These are phyloP conservation scores for Pterois miles DNA, from an alignment of 2,797 vertebrate genomes.

Conservation along the genomic window DNA sequence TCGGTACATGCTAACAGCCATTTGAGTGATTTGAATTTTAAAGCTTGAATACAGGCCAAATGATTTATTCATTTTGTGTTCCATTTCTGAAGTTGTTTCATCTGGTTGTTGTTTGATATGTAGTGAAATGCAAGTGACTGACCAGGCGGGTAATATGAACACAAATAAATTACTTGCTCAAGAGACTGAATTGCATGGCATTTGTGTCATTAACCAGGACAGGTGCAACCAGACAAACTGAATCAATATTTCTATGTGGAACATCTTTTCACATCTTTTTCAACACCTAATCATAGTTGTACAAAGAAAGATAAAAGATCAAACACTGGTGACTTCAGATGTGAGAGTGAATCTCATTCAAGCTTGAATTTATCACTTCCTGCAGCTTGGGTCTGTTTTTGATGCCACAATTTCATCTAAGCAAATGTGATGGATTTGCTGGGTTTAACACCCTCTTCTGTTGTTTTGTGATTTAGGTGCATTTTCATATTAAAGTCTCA, in stretches of 20 bases:
- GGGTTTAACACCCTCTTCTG: neutral
- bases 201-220: conserved; percentile 13
- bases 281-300: neutral
- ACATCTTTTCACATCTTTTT: neutral
- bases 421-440: neutral
- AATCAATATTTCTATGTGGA: conserved; percentile 15
- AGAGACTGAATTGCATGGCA: conserved; percentile 24
- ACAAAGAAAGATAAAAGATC: neutral
- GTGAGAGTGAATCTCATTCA: neutral
- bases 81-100: conserved; percentile 9
- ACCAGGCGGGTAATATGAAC: conserved; percentile 20
- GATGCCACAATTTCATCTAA: neutral
- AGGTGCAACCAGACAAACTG: conserved; percentile 22
- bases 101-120: conserved; percentile 4
- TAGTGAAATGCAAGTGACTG: conserved; percentile 18
- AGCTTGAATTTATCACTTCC: neutral
- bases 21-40: conserved; percentile 16
- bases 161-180: conserved; percentile 22
- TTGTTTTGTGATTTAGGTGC: neutral
- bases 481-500: neutral
- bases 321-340: neutral
- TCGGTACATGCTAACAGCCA: conserved; percentile 6
- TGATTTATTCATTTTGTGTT: conserved; percentile 31
- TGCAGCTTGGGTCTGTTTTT: neutral
- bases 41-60: neutral